Conservation (phyloP, 1,140 invertebrate species). For the Physella acuta region DNA sequence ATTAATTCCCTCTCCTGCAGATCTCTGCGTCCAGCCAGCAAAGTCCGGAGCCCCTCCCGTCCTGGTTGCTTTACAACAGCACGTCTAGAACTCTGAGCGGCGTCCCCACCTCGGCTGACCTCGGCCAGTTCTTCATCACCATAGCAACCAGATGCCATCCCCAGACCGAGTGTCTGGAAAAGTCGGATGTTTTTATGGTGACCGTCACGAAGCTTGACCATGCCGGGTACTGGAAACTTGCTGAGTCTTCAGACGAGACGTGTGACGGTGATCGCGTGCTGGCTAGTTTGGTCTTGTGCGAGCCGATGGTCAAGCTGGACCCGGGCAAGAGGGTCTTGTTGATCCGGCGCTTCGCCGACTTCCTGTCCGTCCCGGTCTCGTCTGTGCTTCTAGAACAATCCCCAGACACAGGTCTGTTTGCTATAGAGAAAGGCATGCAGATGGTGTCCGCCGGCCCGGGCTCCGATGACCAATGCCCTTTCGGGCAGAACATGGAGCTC, state of each 20-base stretch:
- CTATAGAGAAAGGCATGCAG: constrained; percentile 25
- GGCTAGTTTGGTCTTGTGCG: constrained; percentile 26
- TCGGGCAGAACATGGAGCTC: constrained; percentile 27
- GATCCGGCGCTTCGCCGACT: constrained; percentile 11
- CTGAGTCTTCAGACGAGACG: not conserved
- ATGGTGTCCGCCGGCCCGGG: constrained; percentile 35
- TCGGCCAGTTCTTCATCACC: not conserved
- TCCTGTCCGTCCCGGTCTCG: constrained; percentile 14
- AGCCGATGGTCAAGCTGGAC: not conserved
- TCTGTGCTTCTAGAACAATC: constrained; percentile 11
- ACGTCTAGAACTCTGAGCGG: not conserved
- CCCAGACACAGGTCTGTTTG: not conserved
- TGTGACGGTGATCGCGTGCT: constrained; percentile 21
- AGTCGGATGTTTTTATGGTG: constrained; percentile 9
- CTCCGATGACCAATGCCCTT: constrained; percentile 11
- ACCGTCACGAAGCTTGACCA: not conserved
- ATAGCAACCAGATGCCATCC: not conserved
- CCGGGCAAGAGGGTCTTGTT: not conserved
- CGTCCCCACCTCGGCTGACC: not conserved
- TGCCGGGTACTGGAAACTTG: not conserved
- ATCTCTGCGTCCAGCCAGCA: too few species aligned
- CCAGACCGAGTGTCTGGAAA: not conserved
- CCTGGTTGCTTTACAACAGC: constrained; percentile 14
- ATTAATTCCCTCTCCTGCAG: too few species aligned
- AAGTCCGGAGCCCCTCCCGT: too few species aligned